phyloP scores from a whole-genome alignment of 2,888 invertebrate species.

The Ennomos erosarius region DNA sequence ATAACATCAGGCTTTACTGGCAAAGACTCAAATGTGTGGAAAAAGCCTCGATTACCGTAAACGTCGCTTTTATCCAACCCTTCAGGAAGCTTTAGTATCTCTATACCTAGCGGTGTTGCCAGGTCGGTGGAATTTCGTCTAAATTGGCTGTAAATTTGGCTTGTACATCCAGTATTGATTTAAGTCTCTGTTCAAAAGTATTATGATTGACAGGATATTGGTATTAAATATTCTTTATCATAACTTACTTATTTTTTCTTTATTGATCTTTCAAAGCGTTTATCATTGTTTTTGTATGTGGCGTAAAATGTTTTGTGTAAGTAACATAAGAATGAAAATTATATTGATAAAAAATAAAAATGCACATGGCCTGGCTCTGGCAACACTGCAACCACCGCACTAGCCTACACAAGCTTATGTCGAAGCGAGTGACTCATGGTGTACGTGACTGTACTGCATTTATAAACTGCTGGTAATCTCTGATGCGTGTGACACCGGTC shows the following conservation, averaged over 20 bases:
- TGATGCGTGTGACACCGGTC: constrained; percentile 62
- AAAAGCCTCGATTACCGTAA: constrained; percentile 38
- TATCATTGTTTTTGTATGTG: too few species aligned
- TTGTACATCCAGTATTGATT: too few species aligned
- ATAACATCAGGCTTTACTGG: constrained; percentile 28
- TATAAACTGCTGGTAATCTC: constrained; percentile 53
- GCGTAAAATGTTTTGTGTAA: too few species aligned
- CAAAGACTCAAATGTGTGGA: constrained; percentile 33
- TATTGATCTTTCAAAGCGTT: too few species aligned
- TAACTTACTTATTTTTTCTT: too few species aligned
- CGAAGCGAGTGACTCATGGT: constrained; percentile 53
- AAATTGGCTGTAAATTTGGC: too few species aligned
- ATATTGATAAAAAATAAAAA: too few species aligned
- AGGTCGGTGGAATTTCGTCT: constrained; percentile 2
- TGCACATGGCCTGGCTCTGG: neutral
- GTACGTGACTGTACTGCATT: constrained; percentile 72
- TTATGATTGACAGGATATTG: too few species aligned
- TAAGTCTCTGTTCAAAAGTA: too few species aligned
- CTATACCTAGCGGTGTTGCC: constrained; percentile 31
- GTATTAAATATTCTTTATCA: too few species aligned
- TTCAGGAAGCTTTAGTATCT: constrained; percentile 35
- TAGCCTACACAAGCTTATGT: constrained; percentile 28
- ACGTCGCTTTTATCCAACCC: constrained; percentile 36
- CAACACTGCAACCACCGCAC: constrained; percentile 8
- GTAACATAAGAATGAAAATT: too few species aligned